Evolutionary conservation across 1,140 invertebrate genomes (phyloP).

Genomic region (Eulimnadia texana): DNA sequence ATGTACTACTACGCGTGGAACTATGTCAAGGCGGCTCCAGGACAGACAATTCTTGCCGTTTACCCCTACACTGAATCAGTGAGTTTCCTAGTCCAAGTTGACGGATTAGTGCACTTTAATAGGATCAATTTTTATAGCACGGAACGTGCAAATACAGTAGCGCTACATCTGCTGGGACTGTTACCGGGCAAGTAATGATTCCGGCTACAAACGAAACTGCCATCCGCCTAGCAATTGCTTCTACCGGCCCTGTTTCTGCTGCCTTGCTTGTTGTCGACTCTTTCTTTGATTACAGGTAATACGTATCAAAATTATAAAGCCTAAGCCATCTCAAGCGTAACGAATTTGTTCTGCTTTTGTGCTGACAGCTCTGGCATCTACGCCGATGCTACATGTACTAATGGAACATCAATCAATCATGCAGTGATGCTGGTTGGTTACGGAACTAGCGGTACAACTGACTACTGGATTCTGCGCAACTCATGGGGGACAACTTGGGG

Average conservation of each 20-base stretch:
- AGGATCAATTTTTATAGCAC: neutral
- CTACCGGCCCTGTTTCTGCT: neutral
- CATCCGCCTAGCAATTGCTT: neutral
- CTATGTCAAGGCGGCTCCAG: constrained; percentile 3
- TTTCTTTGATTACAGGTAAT: neutral
- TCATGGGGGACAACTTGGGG: constrained; percentile 35
- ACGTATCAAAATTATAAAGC: no score
- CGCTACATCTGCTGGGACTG: neutral
- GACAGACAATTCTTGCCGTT: neutral
- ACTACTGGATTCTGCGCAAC: constrained; percentile 36
- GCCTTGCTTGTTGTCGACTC: neutral
- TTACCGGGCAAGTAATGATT: neutral
- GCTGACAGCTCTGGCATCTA: constrained; percentile 22
- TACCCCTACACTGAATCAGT: constrained; percentile 21
- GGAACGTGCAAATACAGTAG: neutral
- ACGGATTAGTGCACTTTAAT: neutral
- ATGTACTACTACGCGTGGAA: constrained; percentile 19
- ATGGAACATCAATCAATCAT: constrained; percentile 27
- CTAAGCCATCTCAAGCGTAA: no score
- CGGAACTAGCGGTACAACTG: constrained; percentile 31
- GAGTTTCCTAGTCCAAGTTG: neutral
- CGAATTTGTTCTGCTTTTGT: no score
- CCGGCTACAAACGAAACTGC: neutral
- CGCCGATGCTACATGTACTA: constrained; percentile 20
- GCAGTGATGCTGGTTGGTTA: constrained; percentile 36